These are phyloP conservation scores for Toxotes chatareus DNA, from an alignment of 2,113 vertebrate species.

Conservation along the genomic window DNA sequence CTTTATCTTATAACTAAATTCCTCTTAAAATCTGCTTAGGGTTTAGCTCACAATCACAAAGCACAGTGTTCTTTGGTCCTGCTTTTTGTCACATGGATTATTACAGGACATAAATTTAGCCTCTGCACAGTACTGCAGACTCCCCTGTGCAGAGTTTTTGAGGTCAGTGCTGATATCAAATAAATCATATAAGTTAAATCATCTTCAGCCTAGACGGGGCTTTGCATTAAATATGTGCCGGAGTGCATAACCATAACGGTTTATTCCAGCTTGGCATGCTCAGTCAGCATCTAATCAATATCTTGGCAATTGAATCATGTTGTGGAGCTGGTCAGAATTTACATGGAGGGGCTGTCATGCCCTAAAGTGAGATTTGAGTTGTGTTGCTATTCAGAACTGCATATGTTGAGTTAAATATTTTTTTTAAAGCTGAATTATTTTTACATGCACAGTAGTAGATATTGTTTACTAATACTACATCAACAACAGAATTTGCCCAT, in stretches of 20 bases:
- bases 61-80: neutral
- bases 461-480: too few species aligned
- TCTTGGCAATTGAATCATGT: neutral
- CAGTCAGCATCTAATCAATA: neutral
- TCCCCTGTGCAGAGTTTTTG: neutral
- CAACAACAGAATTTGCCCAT: too few species aligned
- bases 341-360: too few species aligned
- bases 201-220: neutral
- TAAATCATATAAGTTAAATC: neutral
- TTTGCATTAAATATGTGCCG: neutral
- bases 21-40: constrained; percentile 40
- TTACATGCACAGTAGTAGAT: too few species aligned
- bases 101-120: neutral
- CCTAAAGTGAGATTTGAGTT: too few species aligned
- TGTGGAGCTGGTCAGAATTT: neutral
- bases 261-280: neutral
- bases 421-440: too few species aligned
- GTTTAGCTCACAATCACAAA: constrained; percentile 18
- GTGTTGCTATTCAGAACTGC: neutral
- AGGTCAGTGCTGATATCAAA: neutral
- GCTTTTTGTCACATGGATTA: constrained; percentile 19
- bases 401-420: too few species aligned
- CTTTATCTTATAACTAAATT: constrained; percentile 30
- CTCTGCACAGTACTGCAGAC: neutral
- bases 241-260: neutral